A percentile compares a stretch with the other conserved stretches of the same genome.
These are phyloP conservation scores for Drosophila setifemur DNA, from an alignment of 1,140 invertebrate species.

Conservation along the genomic window DNA sequence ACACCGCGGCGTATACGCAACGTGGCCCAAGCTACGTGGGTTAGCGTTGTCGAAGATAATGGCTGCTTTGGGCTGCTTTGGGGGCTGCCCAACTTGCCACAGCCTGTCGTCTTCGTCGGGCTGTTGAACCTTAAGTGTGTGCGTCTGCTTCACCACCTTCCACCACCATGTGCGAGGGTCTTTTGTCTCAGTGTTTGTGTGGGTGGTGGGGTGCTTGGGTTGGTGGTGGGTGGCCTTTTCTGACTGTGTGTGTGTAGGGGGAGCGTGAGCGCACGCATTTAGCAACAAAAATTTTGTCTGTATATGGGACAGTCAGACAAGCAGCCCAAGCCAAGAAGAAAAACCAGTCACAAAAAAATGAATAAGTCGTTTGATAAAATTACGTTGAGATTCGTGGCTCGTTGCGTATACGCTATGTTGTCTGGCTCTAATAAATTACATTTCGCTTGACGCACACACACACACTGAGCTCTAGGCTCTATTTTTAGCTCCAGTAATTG, in stretches of 20 bases:
- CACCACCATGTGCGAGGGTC: constrained; percentile 35
- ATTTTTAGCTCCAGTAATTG: background rate
- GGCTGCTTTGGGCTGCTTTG: constrained; percentile 57
- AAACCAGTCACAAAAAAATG: constrained; percentile 16
- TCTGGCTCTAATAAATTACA: constrained; percentile 46
- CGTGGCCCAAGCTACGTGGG: constrained; percentile 48
- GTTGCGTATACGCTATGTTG: constrained; percentile 68
- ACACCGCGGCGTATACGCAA: constrained; percentile 63
- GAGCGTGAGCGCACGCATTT: constrained; percentile 74
- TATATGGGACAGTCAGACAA: constrained; percentile 57
- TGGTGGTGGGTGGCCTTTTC: background rate
- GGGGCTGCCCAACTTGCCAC: too few species aligned
- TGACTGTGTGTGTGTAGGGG: constrained; percentile 7
- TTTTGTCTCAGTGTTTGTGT: constrained; percentile 15
- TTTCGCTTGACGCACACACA: constrained; percentile 16
- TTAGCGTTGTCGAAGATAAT: constrained; percentile 76
- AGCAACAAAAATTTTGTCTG: constrained; percentile 67
- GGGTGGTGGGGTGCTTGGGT: background rate
- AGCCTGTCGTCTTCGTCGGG: too few species aligned
- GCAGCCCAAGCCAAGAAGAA: background rate
- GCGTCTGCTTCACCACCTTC: constrained; percentile 31
- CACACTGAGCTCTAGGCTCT: background rate
- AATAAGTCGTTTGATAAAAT: constrained; percentile 30
- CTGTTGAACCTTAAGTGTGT: constrained; percentile 78
- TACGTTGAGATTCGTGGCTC: constrained; percentile 18